Percentiles rank a stretch among this genome's conserved stretches.
Conservation (phyloP, 2,888 invertebrate genomes). For the Cephus nigrinus region DNA sequence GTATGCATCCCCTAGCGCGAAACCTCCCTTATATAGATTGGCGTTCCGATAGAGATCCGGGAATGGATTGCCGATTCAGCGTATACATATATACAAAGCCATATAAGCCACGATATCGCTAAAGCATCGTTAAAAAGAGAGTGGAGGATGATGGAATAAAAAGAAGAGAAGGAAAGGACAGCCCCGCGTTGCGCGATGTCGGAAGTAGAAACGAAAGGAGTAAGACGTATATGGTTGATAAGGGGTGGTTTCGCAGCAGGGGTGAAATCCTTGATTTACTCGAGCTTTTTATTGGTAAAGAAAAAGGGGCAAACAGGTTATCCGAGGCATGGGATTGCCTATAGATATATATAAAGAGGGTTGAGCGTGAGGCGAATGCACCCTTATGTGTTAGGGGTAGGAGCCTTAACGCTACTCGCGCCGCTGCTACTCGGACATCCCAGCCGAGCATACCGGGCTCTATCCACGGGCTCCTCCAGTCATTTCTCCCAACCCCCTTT, state of each 20-base stretch:
- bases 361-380: slow-evolving; percentile 52
- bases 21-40: slow-evolving; percentile 2
- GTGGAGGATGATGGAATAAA: neutral
- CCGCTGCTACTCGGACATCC: slow-evolving; percentile 20
- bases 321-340: slow-evolving; percentile 40
- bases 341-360: slow-evolving; percentile 43
- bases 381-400: slow-evolving; percentile 23
- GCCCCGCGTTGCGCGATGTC: neutral
- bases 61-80: neutral
- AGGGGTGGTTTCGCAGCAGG: neutral
- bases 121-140: neutral
- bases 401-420: slow-evolving; percentile 20
- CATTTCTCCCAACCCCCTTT: slow-evolving; percentile 14
- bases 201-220: neutral
- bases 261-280: slow-evolving; percentile 49
- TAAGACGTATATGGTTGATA: neutral
- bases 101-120: neutral
- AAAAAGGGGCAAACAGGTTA: slow-evolving; percentile 47
- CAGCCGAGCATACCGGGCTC: neutral
- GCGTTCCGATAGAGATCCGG: neutral
- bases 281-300: slow-evolving; percentile 37
- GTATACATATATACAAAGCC: neutral
- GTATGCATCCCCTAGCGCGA: neutral
- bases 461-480: neutral
- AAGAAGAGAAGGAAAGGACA: neutral